Evolutionary conservation across 2,888 invertebrate genomes (phyloP).

Genomic region (Schrankia costaestrigalis): DNA sequence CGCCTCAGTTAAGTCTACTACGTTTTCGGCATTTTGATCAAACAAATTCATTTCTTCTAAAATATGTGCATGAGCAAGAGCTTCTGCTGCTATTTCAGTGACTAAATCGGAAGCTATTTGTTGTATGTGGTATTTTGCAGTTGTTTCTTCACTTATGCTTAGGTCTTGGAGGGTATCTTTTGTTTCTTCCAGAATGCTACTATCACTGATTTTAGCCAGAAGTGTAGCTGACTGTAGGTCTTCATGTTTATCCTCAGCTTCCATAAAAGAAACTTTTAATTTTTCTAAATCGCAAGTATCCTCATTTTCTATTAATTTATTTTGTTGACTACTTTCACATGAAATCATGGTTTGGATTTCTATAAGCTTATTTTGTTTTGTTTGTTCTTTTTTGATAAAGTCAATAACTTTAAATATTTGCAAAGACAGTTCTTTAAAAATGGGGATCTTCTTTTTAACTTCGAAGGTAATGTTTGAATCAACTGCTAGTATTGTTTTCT

Average conservation of each 20-base stretch:
- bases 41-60: not conserved
- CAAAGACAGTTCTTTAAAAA: slow-evolving; percentile 53
- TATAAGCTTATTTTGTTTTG: slow-evolving; percentile 1
- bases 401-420: slow-evolving; percentile 36
- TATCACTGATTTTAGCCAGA: not conserved
- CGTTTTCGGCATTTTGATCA: too few species aligned
- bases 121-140: slow-evolving; percentile 13
- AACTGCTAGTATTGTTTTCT: slow-evolving; percentile 37
- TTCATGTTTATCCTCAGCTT: too few species aligned
- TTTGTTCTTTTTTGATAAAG: slow-evolving; percentile 23
- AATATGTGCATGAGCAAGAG: slow-evolving; percentile 13
- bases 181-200: not conserved
- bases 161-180: not conserved
- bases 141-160: slow-evolving; percentile 11
- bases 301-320: not conserved
- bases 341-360: not conserved
- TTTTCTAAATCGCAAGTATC: not conserved
- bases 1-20: too few species aligned
- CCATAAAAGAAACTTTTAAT: too few species aligned
- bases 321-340: not conserved
- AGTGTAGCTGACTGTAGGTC: slow-evolving; percentile 5
- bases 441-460: slow-evolving; percentile 69
- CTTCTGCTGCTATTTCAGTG: slow-evolving; percentile 15
- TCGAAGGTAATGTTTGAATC: slow-evolving; percentile 51
- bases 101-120: slow-evolving; percentile 17